Base-by-base conservation (phyloP, 2,888 invertebrate species). In the Volucella zonaria region DNA sequence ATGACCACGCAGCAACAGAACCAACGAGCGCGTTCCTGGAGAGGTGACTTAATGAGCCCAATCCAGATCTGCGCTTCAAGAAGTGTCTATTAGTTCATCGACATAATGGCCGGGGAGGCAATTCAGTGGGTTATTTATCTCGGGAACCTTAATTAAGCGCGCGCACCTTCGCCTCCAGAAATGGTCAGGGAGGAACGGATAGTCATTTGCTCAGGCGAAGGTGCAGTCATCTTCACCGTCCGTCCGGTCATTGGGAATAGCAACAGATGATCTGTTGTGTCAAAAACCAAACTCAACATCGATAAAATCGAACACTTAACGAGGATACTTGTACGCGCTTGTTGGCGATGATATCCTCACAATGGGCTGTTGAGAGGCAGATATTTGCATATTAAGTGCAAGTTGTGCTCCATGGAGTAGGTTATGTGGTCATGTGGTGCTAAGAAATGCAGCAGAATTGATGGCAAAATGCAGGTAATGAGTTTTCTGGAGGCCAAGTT, bases 31-130 rank as follows among this genome's bases (percentile, higher is more conserved):
- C 62, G 62, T 18, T 62, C 15, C 10, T 40, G 23, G 42, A 15
- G 31, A 43, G 49, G 61, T 47, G 23, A 79, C 80, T 76, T 83
- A 83, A 83, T 83, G 83, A 83, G 71, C 40, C 14, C 18, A 40
- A n/a, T 40, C 43, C 59, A 54, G 31, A 31, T 31, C 52, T n/a
- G 42, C 12, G 38, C 38, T 42, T 61, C 51, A 49, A 54, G 68
- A 80, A 85, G 71, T 76, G 76, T 76, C 71, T 68, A 85, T 85
- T 85, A 77, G 85, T 85, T 77, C 76, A 81, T 85, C 85, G 85
- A 73, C 68, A 49, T 85, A 73, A 85, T 85, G 71, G 61, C 49
- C 52, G 62, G 38, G 76, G 81, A 73, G 45, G 85, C 85, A 71
- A 81, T 85, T 77, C 73, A 73, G 38, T 77, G 54, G 61, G 81